Percentiles rank a stretch among this genome's conserved stretches.
Conservation (phyloP, 2,113 vertebrate genomes). For the Podarcis raffonei region DNA sequence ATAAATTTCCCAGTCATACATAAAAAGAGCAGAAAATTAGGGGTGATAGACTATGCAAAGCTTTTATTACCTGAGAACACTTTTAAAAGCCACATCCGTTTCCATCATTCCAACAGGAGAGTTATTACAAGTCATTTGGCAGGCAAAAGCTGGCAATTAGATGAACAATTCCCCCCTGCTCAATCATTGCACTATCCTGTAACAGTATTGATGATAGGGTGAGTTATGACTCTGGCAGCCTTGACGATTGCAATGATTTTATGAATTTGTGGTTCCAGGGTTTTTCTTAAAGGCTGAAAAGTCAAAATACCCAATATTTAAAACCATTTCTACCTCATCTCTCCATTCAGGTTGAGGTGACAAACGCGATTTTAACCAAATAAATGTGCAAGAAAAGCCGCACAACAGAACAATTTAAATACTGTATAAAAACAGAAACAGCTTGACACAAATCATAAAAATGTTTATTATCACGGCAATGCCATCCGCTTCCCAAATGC, state of each 20-base stretch:
- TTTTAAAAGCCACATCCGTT: slow-evolving; percentile 50
- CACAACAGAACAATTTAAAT: neutral
- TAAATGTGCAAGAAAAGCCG: neutral
- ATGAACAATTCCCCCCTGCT: slow-evolving; percentile 52
- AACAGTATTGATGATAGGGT: slow-evolving; percentile 53
- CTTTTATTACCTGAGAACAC: slow-evolving; percentile 62
- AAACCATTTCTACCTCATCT: neutral
- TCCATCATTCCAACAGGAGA: slow-evolving; percentile 53
- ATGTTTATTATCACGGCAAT: neutral
- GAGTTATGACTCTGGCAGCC: slow-evolving; percentile 55
- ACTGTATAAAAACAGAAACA: neutral
- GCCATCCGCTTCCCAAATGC: neutral
- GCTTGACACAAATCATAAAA: neutral
- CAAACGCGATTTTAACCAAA: neutral
- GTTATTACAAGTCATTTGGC: slow-evolving; percentile 64
- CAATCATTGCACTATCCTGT: slow-evolving; percentile 36
- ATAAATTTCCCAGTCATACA: slow-evolving; percentile 1
- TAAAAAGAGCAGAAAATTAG: slow-evolving; percentile 42
- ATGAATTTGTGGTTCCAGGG: slow-evolving; percentile 6
- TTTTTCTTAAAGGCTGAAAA: neutral
- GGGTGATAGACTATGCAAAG: slow-evolving; percentile 14
- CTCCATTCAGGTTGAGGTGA: neutral
- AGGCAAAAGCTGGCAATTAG: slow-evolving; percentile 60
- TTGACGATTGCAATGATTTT: slow-evolving; percentile 43
- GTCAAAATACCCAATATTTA: neutral